Evolutionary conservation across 2,113 vertebrate genomes (phyloP).

Genomic region (Lamprologus speciosus): DNA sequence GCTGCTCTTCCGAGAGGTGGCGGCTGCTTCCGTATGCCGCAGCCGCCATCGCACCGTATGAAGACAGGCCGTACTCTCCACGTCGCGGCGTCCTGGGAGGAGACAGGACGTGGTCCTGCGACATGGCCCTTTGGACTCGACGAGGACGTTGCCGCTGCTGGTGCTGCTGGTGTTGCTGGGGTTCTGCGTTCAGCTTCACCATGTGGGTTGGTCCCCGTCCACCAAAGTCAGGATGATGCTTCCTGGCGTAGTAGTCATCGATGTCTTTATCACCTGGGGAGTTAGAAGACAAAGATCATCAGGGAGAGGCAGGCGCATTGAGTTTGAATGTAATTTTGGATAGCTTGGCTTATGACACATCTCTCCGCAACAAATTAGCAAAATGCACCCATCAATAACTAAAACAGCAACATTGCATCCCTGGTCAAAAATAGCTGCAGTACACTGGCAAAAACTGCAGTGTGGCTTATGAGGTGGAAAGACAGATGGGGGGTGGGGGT

Average conservation of each 20-base stretch:
- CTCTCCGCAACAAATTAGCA: not conserved
- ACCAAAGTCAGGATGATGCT: conserved; percentile 83
- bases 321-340: not conserved
- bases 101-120: conserved; percentile 93
- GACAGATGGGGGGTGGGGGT: not conserved
- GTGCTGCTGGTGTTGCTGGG: conserved; percentile 47
- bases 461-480: not conserved
- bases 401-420: not conserved
- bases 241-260: conserved; percentile 88
- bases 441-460: not conserved
- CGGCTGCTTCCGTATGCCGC: conserved; percentile 71
- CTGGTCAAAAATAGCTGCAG: not conserved
- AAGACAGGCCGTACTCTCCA: conserved; percentile 77
- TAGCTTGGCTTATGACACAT: not conserved
- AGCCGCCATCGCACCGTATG: conserved; percentile 57
- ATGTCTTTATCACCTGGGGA: conserved; percentile 84
- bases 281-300: not conserved
- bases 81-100: conserved; percentile 74
- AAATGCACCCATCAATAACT: not conserved
- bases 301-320: not conserved
- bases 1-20: conserved; percentile 88
- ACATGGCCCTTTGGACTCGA: conserved; percentile 91
- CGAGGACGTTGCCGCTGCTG: conserved; percentile 79
- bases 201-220: conserved; percentile 78
- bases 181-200: conserved; percentile 84